phyloP scores from a whole-genome alignment of 1,140 invertebrate species.

The Drosophila lowei region DNA sequence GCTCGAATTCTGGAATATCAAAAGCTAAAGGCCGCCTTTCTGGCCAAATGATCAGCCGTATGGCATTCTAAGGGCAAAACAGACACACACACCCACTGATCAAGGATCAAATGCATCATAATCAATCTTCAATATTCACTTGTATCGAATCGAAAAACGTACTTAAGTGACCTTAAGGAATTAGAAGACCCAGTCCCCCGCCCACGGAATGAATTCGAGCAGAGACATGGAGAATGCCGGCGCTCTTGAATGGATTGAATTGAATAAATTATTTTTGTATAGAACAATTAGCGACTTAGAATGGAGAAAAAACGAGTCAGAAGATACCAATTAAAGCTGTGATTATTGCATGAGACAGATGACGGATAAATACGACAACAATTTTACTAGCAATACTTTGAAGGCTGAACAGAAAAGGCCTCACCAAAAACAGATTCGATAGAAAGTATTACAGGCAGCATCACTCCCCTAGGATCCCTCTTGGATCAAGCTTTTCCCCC shows the following conservation, averaged over 20 bases:
- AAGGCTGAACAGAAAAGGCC: background rate
- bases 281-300: slow-evolving; percentile 32
- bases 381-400: slow-evolving; percentile 16
- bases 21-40: slow-evolving; percentile 49
- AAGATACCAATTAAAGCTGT: slow-evolving; percentile 58
- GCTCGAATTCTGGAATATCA: slow-evolving; percentile 72
- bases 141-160: slow-evolving; percentile 64
- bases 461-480: background rate
- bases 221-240: background rate
- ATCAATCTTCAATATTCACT: slow-evolving; percentile 40
- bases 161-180: slow-evolving; percentile 70
- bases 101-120: slow-evolving; percentile 16
- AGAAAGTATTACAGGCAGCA: slow-evolving; percentile 48
- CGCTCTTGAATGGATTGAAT: no score
- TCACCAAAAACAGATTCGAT: slow-evolving; percentile 5
- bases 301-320: slow-evolving; percentile 49
- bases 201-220: background rate
- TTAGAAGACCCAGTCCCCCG: background rate
- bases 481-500: slow-evolving; percentile 15
- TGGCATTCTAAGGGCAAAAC: background rate
- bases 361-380: slow-evolving; percentile 26
- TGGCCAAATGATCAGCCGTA: slow-evolving; percentile 39
- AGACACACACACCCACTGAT: background rate
- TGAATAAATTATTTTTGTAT: slow-evolving; percentile 37
- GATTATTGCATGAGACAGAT: slow-evolving; percentile 60